Evolutionary conservation across 2,113 vertebrate species (phyloP).

Genomic region (Pluvianellus socialis): DNA sequence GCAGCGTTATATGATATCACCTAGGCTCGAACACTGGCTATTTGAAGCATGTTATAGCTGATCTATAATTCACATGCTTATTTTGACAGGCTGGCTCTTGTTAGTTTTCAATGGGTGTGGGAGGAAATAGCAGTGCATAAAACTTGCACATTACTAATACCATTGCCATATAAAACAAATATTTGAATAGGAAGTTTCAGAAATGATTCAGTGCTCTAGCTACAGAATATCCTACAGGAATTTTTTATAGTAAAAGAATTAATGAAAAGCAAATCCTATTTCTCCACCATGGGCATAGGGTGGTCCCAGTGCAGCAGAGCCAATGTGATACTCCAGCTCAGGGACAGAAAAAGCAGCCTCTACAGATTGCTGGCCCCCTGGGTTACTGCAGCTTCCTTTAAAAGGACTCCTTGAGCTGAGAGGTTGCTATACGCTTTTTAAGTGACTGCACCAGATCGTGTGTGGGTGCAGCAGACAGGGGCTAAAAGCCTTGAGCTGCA

Average conservation of each 20-base stretch:
- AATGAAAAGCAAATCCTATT: slow-evolving; percentile 67
- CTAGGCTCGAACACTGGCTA: slow-evolving; percentile 43
- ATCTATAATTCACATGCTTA: slow-evolving; percentile 62
- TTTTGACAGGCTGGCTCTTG: slow-evolving; percentile 70
- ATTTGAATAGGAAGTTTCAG: slow-evolving; percentile 74
- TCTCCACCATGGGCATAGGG: slow-evolving; percentile 25
- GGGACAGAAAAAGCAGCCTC: slow-evolving; percentile 1
- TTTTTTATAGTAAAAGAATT: slow-evolving; percentile 70
- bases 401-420: slow-evolving; percentile 41
- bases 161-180: slow-evolving; percentile 78
- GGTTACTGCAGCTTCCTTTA: slow-evolving; percentile 24
- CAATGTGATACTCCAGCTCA: background rate
- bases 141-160: slow-evolving; percentile 78
- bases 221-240: slow-evolving; percentile 73
- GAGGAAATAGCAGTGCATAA: slow-evolving; percentile 74
- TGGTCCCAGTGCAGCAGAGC: slow-evolving; percentile 33
- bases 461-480: slow-evolving; percentile 56
- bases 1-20: slow-evolving; percentile 12
- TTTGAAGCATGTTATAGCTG: slow-evolving; percentile 60
- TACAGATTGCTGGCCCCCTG: slow-evolving; percentile 12
- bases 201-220: slow-evolving; percentile 76
- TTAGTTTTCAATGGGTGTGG: slow-evolving; percentile 73
- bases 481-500: slow-evolving; percentile 43
- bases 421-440: slow-evolving; percentile 38
- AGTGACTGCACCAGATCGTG: slow-evolving; percentile 29